Percentiles rank a stretch among this genome's conserved stretches.
Conservation (phyloP, 2,797 vertebrate genomes). For the Argyrosomus regius region DNA sequence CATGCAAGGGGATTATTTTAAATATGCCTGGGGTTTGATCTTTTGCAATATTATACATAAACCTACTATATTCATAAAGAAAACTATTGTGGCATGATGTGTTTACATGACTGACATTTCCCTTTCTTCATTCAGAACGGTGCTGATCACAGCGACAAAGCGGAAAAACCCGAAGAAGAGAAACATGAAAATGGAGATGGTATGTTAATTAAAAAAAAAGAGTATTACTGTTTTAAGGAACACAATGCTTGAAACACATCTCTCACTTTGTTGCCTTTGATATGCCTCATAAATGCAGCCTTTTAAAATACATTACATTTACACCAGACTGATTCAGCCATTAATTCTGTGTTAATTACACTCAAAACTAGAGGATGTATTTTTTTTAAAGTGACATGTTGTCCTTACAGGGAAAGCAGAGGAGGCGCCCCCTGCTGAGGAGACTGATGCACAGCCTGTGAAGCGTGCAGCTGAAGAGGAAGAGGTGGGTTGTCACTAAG, state of each 20-base stretch:
- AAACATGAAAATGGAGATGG: slow-evolving; percentile 83
- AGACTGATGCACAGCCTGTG: slow-evolving; percentile 85
- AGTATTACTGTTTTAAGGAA: neutral
- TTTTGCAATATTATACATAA: neutral
- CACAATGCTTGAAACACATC: neutral
- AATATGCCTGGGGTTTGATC: slow-evolving; percentile 15
- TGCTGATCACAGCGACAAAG: slow-evolving; percentile 85
- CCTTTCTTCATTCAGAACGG: slow-evolving; percentile 79
- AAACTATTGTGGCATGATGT: neutral
- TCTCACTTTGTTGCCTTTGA: neutral
- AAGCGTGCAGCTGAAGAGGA: slow-evolving; percentile 89
- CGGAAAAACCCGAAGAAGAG: slow-evolving; percentile 77
- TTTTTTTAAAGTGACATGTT: slow-evolving; percentile 53
- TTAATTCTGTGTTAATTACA: slow-evolving; percentile 9
- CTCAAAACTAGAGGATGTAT: slow-evolving; percentile 27
- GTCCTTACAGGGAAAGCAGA: slow-evolving; percentile 77
- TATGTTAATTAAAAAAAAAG: slow-evolving; percentile 22
- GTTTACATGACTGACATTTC: slow-evolving; percentile 19
- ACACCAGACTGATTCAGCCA: neutral
- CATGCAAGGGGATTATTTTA: slow-evolving; percentile 41
- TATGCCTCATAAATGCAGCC: neutral
- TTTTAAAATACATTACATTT: neutral
- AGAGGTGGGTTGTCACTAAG: slow-evolving; percentile 52
- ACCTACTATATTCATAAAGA: too few species aligned
- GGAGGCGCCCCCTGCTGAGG: slow-evolving; percentile 84